Evolutionary conservation across 2,888 invertebrate species (phyloP).

Genomic region (Tetramorium bicarinatum): DNA sequence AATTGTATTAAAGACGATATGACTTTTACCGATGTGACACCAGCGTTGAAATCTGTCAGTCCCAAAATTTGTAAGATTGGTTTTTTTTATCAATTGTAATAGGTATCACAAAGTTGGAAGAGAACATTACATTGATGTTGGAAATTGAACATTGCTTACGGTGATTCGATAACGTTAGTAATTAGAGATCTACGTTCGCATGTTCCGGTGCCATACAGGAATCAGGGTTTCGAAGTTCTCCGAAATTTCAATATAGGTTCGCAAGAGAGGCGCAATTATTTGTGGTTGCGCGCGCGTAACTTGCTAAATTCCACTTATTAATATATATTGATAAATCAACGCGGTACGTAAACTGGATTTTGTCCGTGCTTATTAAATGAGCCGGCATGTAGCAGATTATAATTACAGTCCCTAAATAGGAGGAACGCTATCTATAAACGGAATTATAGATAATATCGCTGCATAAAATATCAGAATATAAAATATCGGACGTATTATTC

Average conservation of each 20-base stretch:
- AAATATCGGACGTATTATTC: conserved; percentile 18
- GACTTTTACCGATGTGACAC: neutral
- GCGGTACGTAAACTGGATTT: conserved; percentile 6
- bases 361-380: conserved; percentile 18
- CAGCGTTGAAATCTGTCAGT: no score
- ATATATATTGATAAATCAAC: conserved; percentile 25
- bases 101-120: neutral
- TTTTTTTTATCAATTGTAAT: neutral
- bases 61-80: neutral
- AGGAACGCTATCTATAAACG: neutral
- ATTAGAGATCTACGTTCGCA: conserved; percentile 24
- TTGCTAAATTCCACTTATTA: conserved; percentile 32
- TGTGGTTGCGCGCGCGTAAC: conserved; percentile 5
- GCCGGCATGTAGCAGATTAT: neutral
- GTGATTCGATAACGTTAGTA: conserved; percentile 22
- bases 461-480: conserved; percentile 28
- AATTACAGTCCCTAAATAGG: neutral
- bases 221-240: conserved; percentile 10
- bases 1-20: conserved; percentile 28
- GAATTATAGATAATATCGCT: neutral
- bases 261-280: conserved; percentile 3
- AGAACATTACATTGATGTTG: neutral
- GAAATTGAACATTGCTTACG: neutral
- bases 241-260: conserved; percentile 33
- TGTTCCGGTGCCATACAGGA: neutral